Conservation (phyloP, 2,797 vertebrate genomes). For the Spizella passerina region DNA sequence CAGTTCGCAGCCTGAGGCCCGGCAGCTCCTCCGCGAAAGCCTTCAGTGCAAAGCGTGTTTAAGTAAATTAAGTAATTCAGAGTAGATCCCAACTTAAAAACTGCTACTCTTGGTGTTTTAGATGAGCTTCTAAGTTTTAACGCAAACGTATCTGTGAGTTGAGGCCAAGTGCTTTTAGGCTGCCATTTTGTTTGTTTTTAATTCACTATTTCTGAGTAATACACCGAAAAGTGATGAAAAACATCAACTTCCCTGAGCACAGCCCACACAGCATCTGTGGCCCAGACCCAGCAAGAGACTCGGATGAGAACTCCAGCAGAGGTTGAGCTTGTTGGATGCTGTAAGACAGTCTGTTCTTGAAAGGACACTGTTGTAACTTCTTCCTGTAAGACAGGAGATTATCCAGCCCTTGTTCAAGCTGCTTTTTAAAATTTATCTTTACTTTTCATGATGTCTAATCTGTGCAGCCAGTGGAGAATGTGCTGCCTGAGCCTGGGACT, state of each 20-base stretch:
- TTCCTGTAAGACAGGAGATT: background rate
- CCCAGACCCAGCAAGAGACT: accelerated
- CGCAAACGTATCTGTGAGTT: accelerated
- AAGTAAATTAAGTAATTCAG: background rate
- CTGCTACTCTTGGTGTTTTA: background rate
- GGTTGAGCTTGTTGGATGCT: background rate
- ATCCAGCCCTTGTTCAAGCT: background rate
- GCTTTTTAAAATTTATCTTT: background rate
- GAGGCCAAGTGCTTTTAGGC: accelerated
- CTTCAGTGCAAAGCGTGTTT: accelerated
- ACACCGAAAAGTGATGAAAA: accelerated
- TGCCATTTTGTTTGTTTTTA: accelerated
- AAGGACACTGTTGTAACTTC: background rate
- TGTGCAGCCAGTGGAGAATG: background rate
- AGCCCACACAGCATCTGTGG: accelerated
- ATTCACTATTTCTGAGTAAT: background rate
- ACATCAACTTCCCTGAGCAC: background rate
- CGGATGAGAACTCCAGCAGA: accelerated
- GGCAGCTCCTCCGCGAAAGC: accelerated
- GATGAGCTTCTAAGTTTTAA: background rate
- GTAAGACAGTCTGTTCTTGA: background rate
- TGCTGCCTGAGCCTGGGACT: background rate
- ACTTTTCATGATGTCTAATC: background rate
- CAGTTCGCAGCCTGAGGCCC: background rate
- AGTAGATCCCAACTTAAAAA: background rate